Evolutionary conservation across 2,888 invertebrate genomes (phyloP), one percentile per base, ranked within the genome.

Genomic region (Alviniconcha strummeri): DNA sequence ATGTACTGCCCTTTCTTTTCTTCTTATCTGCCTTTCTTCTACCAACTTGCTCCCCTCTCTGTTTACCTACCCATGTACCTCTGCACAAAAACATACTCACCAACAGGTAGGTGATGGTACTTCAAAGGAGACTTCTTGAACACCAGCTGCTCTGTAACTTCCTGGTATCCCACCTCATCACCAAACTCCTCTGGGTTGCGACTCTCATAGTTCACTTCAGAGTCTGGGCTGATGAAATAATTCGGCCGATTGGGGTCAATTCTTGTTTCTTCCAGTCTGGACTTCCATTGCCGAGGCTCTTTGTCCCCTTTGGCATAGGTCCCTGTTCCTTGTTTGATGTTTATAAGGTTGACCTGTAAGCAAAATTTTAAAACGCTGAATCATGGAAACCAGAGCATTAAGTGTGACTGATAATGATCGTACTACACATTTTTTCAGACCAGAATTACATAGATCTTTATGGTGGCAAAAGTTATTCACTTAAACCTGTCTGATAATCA

Each of bases 141-240:
- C 64, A 85, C 80, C 67, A 88, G 83, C 79, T 86, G 86, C 83
- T 91, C 91, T 15, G 87, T 36, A 13, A 87, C 83, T 83, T 90
- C 91, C 85, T 91, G 91, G 81, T 89, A 91, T 8, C 92, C 91
- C 76, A 91, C 88, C 56, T 88, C 88, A 88, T 92, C 92, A 8
- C 92, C 92, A 88, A 91, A 92, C 84, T 92, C 91, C 17, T 85
- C 87, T 7, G 76, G 78, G 85, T 92, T 92, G n/a, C 83, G 86
- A 5, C 76, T 81, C 83, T 91, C 91, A 86, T 88, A 92, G 83
- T 92, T 92, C 17, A 87, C 83, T 5, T 67, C 57, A 4, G 90
- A 89, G 19, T 87, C 85, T 13, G 83, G 69, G 56, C 89, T 85
- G 19, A 91, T 88, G 81, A 89, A 91, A 11, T 81, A 83, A n/a